phyloP scores from a whole-genome alignment of 2,797 vertebrate species.

The Lates japonicus region DNA sequence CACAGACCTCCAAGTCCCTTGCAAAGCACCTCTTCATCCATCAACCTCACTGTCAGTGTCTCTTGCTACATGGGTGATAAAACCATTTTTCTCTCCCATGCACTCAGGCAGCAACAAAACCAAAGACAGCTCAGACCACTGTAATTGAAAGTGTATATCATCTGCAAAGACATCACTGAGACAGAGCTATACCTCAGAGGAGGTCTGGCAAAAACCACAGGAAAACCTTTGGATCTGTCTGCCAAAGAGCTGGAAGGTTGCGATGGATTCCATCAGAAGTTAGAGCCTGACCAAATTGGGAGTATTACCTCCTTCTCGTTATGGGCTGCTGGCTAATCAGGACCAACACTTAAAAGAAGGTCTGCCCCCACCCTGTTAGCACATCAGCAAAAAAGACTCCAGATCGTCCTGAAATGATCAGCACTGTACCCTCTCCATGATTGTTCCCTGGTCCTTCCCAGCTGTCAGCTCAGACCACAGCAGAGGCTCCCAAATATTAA shows the following conservation, averaged over 20 bases:
- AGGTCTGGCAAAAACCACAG: conserved; percentile 90
- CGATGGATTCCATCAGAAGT: conserved; percentile 88
- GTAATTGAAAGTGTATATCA: conserved; percentile 81
- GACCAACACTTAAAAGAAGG: conserved; percentile 89
- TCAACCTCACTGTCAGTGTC: conserved; percentile 83
- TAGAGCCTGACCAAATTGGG: conserved; percentile 87
- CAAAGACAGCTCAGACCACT: conserved; percentile 84
- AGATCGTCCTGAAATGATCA: conserved; percentile 91
- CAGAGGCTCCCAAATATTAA: conserved; percentile 80
- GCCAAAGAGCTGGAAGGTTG: conserved; percentile 86
- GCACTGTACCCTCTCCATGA: conserved; percentile 89
- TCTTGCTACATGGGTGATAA: conserved; percentile 85
- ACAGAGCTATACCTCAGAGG: conserved; percentile 74
- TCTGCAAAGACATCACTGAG: conserved; percentile 81
- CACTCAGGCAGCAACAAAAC: conserved; percentile 86
- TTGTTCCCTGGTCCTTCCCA: conserved; percentile 86
- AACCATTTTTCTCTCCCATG: conserved; percentile 75
- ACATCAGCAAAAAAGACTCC: conserved; percentile 80
- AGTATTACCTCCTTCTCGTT: conserved; percentile 83
- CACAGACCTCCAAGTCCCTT: conserved; percentile 89
- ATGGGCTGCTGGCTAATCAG: conserved; percentile 83
- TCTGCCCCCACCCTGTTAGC: conserved; percentile 79
- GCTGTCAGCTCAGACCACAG: conserved; percentile 71
- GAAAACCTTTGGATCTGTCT: conserved; percentile 93
- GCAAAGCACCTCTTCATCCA: conserved; percentile 82